Base-by-base conservation (phyloP, 37 sponge, comb jelly and placozoan species). In the Ephydatia muelleri region DNA sequence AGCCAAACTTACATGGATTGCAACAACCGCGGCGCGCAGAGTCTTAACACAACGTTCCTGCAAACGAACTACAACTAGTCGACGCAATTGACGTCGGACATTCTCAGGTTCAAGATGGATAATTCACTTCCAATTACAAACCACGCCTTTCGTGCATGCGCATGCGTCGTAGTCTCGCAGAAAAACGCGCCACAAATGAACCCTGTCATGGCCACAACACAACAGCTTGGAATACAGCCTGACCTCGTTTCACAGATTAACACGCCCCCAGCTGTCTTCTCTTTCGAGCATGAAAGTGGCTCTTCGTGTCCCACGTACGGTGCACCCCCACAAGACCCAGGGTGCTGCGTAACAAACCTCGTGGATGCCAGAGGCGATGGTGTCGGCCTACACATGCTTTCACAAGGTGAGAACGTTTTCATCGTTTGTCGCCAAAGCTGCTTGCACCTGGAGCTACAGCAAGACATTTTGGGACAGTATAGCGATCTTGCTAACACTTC, bases 141-240 rank as follows among this genome's bases (percentile, higher is more conserved):
- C 57, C 57, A 57, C 57, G 1, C 57, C 57, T 43, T 57, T 21
- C 16, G 57, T 57, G 16, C 16, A 19, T 57, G 57, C 57, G 57
- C 57, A 57, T 57, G 57, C 57, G 57, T 57, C 16, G 16, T 21
- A 57, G 19, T 57, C 57, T 57, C 57, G 57, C 57, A 57, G 57
- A 57, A 57, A 57, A 57, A 57, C 57, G 57, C 57, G 57, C 57
- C 57, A 57, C 57, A 57, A 57, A 57, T 57, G 57, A 57, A 57
- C 57, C 57, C 57, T 14, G 16, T 21, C 57, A 57, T 14, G 57
- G 57, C 6, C 57, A 1, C 57, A 4, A 57, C 57, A 57, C 57
- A 19, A 13, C 12, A 13, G 19, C 57, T 14, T 57, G 57, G 57
- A 57, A 4, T 57, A 14, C 19, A 57, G 57, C 16, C 57, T 57